phyloP scores from a whole-genome alignment of 2,113 vertebrate species.

The Brachyhypopomus gauderio region DNA sequence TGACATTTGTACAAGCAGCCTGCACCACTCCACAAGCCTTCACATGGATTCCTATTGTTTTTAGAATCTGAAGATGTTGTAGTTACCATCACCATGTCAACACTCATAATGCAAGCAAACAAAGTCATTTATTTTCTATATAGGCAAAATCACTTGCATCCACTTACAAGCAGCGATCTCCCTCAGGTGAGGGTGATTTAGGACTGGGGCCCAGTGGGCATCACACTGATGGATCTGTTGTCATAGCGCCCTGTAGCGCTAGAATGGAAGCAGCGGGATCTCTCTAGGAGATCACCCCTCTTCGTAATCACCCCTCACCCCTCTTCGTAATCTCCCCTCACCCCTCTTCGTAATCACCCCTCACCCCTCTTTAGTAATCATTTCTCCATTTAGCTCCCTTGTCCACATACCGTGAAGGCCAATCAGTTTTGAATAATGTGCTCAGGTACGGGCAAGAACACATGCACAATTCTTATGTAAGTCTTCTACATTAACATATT shows the following conservation, averaged over 20 bases:
- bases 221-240: slow-evolving; percentile 16
- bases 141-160: background rate
- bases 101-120: no score
- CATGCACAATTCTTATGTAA: background rate
- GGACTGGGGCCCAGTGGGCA: background rate
- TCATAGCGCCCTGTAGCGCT: background rate
- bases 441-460: background rate
- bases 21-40: no score
- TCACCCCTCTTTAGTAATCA: slow-evolving; percentile 7
- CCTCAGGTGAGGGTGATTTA: background rate
- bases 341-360: background rate
- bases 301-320: slow-evolving; percentile 11
- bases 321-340: slow-evolving; percentile 4
- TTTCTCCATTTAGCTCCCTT: background rate
- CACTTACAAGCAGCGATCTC: background rate
- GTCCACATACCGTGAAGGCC: background rate
- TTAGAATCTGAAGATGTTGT: no score
- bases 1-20: no score
- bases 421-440: slow-evolving; percentile 1
- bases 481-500: background rate
- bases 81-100: no score
- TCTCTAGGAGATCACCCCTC: slow-evolving; percentile 10
- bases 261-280: background rate
- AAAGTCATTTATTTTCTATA: no score
- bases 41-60: no score